Evolutionary conservation across 2,113 vertebrate species (phyloP).

Genomic region (Gracilinanus agilis): DNA sequence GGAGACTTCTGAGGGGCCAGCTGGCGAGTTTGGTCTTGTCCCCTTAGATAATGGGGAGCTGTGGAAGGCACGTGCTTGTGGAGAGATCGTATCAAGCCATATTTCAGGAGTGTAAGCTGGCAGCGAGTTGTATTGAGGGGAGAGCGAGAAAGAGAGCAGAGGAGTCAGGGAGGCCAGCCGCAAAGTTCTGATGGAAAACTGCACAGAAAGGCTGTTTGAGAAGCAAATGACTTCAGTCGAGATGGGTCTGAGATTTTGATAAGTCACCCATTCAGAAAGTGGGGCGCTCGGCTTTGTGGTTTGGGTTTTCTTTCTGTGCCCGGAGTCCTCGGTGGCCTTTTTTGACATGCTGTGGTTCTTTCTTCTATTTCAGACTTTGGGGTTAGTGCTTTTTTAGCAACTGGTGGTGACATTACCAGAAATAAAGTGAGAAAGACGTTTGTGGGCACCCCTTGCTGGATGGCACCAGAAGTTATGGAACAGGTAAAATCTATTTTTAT

Average conservation of each 20-base stretch:
- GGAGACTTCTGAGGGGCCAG: not conserved
- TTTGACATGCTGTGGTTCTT: constrained; percentile 55
- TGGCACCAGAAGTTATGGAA: constrained; percentile 99
- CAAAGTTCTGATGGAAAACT: not conserved
- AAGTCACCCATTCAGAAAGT: not conserved
- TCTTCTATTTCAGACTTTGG: constrained; percentile 91
- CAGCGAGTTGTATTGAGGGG: not conserved
- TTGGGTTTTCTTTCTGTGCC: constrained; percentile 15
- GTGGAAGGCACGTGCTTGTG: not conserved
- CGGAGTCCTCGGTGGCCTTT: constrained; percentile 8
- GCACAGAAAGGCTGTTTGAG: not conserved
- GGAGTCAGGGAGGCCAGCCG: not conserved
- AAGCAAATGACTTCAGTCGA: not conserved
- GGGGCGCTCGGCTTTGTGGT: not conserved
- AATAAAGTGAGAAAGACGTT: constrained; percentile 99
- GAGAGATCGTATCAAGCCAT: not conserved
- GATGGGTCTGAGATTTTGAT: not conserved
- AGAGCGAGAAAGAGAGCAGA: not conserved
- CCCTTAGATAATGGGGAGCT: not conserved
- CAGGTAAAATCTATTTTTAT: constrained; percentile 87
- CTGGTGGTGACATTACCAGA: constrained; percentile 97
- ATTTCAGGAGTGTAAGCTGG: not conserved
- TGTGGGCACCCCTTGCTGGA: constrained; percentile 98
- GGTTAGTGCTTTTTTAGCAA: constrained; percentile 97
- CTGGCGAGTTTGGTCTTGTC: not conserved